Base-by-base conservation (phyloP, 2,113 vertebrate species). In the Petromus typicus region DNA sequence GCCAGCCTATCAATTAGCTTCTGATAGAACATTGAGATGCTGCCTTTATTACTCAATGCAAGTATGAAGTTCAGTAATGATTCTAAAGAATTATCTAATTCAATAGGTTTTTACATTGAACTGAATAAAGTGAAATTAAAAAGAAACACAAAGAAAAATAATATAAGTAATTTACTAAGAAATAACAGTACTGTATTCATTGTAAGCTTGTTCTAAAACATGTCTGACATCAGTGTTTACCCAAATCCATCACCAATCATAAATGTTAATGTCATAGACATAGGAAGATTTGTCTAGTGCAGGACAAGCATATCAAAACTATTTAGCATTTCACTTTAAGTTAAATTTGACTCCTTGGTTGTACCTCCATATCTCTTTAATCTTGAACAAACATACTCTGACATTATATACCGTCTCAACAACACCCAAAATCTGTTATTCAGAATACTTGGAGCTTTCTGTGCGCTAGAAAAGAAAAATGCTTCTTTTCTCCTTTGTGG, bases 261-360 rank as follows among this genome's bases (percentile, higher is more conserved):
- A 25, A 37, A 30, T 82, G 54, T 30, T 12, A 66, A 32, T 63
- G 20, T 2, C 89, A 63, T 30, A 81, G 20, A 82, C n/a, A 73
- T 37, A 85, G 48, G 17, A 92, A 84, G 22, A 81, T 30, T 63
- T 32, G n/a, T 30, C 14, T 69, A 11, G 1, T 14, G 1, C 3
- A 54, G 11, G 27, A 83, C 43, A 64, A 87, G 93, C n/a, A 54
- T 64, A 25, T 87, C n/a, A 30, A 25, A 73, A 79, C 23, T 75
- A 86, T 48, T 69, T 43, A 93, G 27, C 23, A 61, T 73, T 94
- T 95, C 79, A 4, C 13, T 91, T 88, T 93, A 89, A 94, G 27
- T 63, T 75, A 79, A 86, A 61, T 89, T 56, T 84, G 14, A 87
- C 75, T 84, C 30, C 5, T 91, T 63, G 4, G 22, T 71, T 95